Evolutionary conservation across 2,888 invertebrate genomes (phyloP).

Genomic region (Ferdinandea cuprea): DNA sequence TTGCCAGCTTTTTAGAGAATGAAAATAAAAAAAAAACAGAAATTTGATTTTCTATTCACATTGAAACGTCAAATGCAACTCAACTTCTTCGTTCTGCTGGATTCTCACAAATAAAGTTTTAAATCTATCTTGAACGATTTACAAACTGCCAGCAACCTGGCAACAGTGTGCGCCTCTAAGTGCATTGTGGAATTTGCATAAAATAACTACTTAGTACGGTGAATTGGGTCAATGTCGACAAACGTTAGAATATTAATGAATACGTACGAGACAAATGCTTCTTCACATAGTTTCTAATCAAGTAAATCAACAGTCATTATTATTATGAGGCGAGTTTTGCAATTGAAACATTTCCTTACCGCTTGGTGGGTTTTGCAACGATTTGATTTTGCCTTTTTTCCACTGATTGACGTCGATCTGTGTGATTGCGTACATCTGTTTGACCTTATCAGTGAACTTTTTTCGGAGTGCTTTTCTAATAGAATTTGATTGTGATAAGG

Average conservation of each 20-base stretch:
- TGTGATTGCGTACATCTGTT: not conserved
- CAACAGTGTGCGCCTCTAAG: not conserved
- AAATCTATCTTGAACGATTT: too few relatives aligned
- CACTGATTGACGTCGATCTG: not conserved
- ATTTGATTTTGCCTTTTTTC: not conserved
- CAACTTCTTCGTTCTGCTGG: too few relatives aligned
- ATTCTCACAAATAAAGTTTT: too few relatives aligned
- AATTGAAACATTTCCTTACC: not conserved
- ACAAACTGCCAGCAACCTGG: too few relatives aligned
- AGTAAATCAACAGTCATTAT: not conserved
- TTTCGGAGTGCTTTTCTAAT: not conserved
- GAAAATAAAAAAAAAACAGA: too few relatives aligned
- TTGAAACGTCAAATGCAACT: too few relatives aligned
- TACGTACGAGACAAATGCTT: not conserved
- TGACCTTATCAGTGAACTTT: not conserved
- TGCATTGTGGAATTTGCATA: constrained; percentile 24
- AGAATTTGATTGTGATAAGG: not conserved
- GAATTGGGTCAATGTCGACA: constrained; percentile 54
- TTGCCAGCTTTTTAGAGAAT: too few relatives aligned
- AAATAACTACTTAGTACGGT: constrained; percentile 20
- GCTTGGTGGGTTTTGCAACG: not conserved
- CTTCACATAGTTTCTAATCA: not conserved
- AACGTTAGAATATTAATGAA: constrained; percentile 46
- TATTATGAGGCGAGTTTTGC: not conserved
- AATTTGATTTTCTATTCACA: too few relatives aligned